Evolutionary conservation across 23 tunicate species (phyloP), one percentile per base, ranked within the genome.

Genomic region (Styela clava): DNA sequence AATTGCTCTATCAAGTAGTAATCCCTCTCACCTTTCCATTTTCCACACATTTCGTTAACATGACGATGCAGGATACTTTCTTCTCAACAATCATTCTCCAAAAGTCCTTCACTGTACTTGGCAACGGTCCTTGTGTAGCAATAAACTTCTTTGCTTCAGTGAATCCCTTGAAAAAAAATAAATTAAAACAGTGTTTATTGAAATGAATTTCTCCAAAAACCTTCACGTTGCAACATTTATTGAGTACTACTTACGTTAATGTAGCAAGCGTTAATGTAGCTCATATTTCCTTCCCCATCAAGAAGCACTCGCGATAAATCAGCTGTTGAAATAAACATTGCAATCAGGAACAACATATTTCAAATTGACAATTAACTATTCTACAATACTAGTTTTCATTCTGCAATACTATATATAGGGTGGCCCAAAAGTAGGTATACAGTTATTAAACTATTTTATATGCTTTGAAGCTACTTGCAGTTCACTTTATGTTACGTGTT

Each of bases 81-180:
- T 65, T 26, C 16, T 65, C 71, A 26, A 65, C 71, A 5, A 65
- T 65, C 71, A 65, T 65, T 65, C 71, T 65, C 71, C 71, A 65
- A 16, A 65, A 65, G 16, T 65, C 71, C 5, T 26, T 28, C 9
- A 65, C 16, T 5, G 71, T 65, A 28, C 7, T 5, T 5, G 71
- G 71, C 71, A 65, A 16, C 9, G 71, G 71, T 28, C 71, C 71
- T 65, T 65, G 71, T 5, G 71, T 65, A 3, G 71, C 71, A 65
- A 65, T 65, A 28, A 5, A 65, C 12, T 44, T 44, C 9, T 44
- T 44, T 44, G 56, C 56, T 44, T 44, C 9, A 44, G 9, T 44
- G 56, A 44, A 44, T 44, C 56, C 56, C 56, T 44, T 44, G 12
- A 44, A 44, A 5, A 44, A 44, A 44, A 44, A 44, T 5, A 44